Base-by-base conservation (phyloP, 2,797 vertebrate genomes). In the Ptychobarbus kaznakovi region DNA sequence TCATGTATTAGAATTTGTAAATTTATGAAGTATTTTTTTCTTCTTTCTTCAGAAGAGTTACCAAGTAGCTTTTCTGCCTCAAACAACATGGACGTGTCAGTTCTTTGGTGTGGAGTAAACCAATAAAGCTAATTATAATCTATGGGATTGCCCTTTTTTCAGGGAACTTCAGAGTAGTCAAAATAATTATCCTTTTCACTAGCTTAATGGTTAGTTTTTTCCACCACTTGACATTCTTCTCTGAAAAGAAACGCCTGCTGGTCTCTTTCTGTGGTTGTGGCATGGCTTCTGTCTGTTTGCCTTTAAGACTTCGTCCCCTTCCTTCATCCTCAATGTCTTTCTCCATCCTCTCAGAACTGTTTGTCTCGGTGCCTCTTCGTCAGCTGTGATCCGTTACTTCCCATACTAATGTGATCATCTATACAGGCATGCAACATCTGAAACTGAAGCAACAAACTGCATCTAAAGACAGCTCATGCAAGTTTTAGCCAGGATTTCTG, bases 211-310 rank as follows among this genome's bases (percentile, higher is more conserved):
- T 92, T 94, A 92, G 89, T 93, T 91, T 90, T 70, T 89, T 83
- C 90, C 89, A 89, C 93, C 93, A 92, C 93, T 94, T 93, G 92
- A 91, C 92, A 94, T 94, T 94, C 91, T 92, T 92, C 93, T 93
- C 93, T 92, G 92, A 93, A 92, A 81, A 93, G 91, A 91, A 94
- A 93, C 87, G 90, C 77, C 77, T 40, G 53, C 40, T 85, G 76
- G 22, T 86, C 38, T 63, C 32, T 58, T 44, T 66, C 69, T 80
- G 18, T 65, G 68, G 69, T 76, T 28, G 68, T 72, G 69, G 72
- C n/a, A 44, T 32, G 65, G 40, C 46, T 35, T 72, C 44, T 53
- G 72, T 63, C 69, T 16, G 12, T 44, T 81, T 13, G 70, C 63
- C 83, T 56, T 5, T 15, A 72, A 58, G 68, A 46, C 18, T 44